Evolutionary conservation across 2,888 invertebrate species (phyloP), one percentile per base, ranked within the genome.

Genomic region (Drosophila tanythrix): DNA sequence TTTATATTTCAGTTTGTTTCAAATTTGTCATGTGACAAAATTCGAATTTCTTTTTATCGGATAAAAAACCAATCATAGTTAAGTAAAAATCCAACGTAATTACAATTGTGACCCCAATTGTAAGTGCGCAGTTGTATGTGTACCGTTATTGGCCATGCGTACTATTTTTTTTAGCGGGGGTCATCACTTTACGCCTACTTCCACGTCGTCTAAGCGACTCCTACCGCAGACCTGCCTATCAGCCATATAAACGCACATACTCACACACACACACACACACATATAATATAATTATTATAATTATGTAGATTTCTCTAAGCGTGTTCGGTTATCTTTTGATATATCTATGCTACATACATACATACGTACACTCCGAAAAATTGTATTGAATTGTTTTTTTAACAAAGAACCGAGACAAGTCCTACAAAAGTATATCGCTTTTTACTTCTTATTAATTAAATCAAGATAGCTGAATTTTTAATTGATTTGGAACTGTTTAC

Each of bases 141-240:
- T 43, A 35, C 57, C n/a, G 46, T 46, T 56, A 70, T 76, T 58
- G 46, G 10, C 3, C 11, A 29, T 35, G 38, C 43, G 31, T 36
- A 53, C 27, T 33, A 52, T 15, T n/a, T 38, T n/a, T n/a, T 43
- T 33, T 33, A 36, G 7, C n/a, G 33, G 40, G 60, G 18, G 10
- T 11, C 29, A 40, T 5, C 35, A 21, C 1, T n/a, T 31, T 33
- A 10, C 18, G n/a, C 18, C 31, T 13, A 15, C 18, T 31, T 40
- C 3, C 27, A 11, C 3, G 10, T 2, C 25, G 25, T 7, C 11
- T 3, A 10, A 35, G 33, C 10, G 0, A 38, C 38, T 6, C 15
- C 18, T 13, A 29, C 31, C 31, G 18, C 15, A 40, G 13, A 25
- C 27, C 3, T 6, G 15, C 25, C 27, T 21, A 29, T 36, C 27